Base-by-base conservation (phyloP, 2,797 vertebrate species). In the Lutjanus argentimaculatus region DNA sequence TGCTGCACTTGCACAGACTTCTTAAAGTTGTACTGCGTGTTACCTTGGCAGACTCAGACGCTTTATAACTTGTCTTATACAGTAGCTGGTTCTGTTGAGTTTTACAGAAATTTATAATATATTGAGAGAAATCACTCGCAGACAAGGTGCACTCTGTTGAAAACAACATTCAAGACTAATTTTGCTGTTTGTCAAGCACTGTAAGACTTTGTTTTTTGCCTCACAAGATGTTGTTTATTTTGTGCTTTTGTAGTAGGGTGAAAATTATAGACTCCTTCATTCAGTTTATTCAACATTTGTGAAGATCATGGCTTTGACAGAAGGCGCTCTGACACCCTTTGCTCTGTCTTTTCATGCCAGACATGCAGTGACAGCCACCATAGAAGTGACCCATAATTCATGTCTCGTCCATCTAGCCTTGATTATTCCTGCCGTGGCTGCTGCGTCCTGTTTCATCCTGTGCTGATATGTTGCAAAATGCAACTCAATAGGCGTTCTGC, bases 351-450 rank as follows among this genome's bases (percentile, higher is more conserved):
- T 84, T 80, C 57, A 75, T 86, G 70, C 11, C 58, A 83, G 73
- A 64, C 45, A 68, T 83, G 53, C 64, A 67, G 58, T 75, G 76
- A 85, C 72, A 83, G 67, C 67, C 72, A 45, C 45, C 53, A 74
- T 15, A 73, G 75, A 80, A 66, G 52, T 78, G 77, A 85, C 76
- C 77, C 46, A 68, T 74, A 71, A 85, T 86, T 84, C 25, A 72
- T 83, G 67, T 51, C 36, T 59, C 46, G 14, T 72, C 69, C 77
- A 72, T 77, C 80, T 56, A 56, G 68, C 73, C 22, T 79, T 85
- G 74, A 84, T 86, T 89, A 74, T 86, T 79, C 46, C 42, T 57
- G 30, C 40, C 17, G 22, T 15, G 42, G 64, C 69, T 68, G 40
- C 65, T 63, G 67, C n/a, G 7, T 78, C 69, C 67, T 42, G 45